Percentiles rank a stretch among this genome's conserved stretches.
These are phyloP conservation scores for Pseudococcus jackbeardsleyi DNA, from an alignment of 2,888 invertebrate genomes.

Conservation along the genomic window DNA sequence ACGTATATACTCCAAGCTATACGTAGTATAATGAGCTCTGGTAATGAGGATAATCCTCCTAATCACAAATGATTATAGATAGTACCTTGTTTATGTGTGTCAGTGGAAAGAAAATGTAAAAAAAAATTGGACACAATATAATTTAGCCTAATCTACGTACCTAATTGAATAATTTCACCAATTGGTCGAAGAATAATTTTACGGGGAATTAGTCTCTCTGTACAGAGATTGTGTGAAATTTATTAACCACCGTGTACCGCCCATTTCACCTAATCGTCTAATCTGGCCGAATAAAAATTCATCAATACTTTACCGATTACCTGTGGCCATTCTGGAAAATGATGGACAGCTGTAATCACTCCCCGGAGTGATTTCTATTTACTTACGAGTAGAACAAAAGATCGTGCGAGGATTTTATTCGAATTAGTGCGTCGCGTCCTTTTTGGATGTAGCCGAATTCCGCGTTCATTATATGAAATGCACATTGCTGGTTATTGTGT, in stretches of 20 bases:
- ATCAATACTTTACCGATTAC: background rate
- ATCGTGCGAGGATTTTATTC: slow-evolving; percentile 2
- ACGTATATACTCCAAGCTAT: background rate
- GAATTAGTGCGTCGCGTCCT: background rate
- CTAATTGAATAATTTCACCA: background rate
- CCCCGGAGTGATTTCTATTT: background rate
- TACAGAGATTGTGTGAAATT: background rate
- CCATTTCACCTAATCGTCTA: background rate
- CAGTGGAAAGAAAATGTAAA: background rate
- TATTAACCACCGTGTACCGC: background rate
- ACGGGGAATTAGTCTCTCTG: background rate
- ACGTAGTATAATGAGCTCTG: background rate
- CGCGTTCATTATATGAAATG: background rate
- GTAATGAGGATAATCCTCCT: background rate
- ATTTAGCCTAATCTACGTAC: background rate
- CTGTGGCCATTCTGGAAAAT: background rate
- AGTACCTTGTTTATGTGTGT: background rate
- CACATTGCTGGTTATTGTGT: background rate
- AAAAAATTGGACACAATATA: background rate
- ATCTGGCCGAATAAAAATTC: background rate
- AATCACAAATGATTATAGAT: background rate
- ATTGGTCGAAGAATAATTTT: background rate
- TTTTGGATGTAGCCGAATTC: background rate
- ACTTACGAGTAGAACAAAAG: background rate
- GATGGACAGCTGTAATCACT: slow-evolving; percentile 30